Percentiles rank a stretch among this genome's conserved stretches.
phyloP scores from a whole-genome alignment of 2,113 vertebrate species.

The Phalacrocorax carbo region DNA sequence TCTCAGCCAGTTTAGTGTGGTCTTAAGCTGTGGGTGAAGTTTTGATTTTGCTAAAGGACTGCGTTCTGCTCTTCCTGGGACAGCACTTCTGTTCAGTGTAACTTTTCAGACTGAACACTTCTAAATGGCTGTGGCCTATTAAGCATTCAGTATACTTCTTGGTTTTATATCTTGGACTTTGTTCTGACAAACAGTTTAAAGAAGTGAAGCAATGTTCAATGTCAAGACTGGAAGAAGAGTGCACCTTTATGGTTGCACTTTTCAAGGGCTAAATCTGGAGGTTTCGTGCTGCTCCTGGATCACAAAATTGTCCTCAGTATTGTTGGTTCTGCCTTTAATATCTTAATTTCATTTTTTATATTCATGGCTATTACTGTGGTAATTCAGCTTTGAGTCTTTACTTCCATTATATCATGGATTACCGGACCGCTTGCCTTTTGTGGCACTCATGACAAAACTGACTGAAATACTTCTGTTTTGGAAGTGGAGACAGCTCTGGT shows the following conservation, averaged over 20 bases:
- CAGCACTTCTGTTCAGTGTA: neutral
- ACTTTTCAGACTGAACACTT: neutral
- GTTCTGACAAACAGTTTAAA: neutral
- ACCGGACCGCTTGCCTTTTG: neutral
- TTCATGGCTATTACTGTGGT: neutral
- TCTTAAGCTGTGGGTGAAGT: neutral
- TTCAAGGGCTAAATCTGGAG: neutral
- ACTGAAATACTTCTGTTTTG: neutral
- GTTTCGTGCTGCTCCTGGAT: neutral
- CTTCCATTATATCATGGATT: neutral
- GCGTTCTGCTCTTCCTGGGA: neutral
- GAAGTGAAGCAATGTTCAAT: neutral
- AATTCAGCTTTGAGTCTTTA: fast-evolving
- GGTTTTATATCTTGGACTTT: neutral
- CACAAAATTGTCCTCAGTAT: neutral
- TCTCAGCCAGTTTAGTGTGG: neutral
- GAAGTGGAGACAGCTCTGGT: neutral
- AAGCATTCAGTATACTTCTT: neutral
- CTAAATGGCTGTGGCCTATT: neutral
- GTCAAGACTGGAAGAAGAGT: neutral
- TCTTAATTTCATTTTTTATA: neutral
- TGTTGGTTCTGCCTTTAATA: neutral
- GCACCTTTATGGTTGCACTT: neutral
- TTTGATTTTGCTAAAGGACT: neutral
- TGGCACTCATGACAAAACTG: neutral